These are phyloP conservation scores for Neostethus bicornis DNA, from an alignment of 2,797 vertebrate species.

Conservation along the genomic window DNA sequence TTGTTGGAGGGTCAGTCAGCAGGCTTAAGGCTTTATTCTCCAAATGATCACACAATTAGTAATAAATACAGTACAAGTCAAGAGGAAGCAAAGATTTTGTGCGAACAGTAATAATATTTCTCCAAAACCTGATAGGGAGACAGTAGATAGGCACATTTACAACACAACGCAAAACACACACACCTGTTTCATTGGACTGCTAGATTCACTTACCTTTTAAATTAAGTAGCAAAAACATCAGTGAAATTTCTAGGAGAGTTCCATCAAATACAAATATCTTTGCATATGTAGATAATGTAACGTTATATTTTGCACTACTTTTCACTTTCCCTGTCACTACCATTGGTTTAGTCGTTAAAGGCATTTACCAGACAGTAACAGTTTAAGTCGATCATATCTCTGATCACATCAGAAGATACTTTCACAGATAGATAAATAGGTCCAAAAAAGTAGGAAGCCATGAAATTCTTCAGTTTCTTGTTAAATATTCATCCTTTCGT, in stretches of 20 bases:
- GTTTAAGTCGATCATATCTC: conserved; percentile 43
- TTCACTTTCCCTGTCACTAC: not conserved
- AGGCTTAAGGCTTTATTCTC: conserved; percentile 78
- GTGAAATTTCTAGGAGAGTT: conserved; percentile 34
- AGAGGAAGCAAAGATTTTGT: conserved; percentile 57
- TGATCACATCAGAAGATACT: conserved; percentile 26
- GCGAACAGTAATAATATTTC: conserved; percentile 41
- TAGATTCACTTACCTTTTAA: conserved; percentile 6
- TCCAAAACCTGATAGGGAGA: conserved; percentile 46
- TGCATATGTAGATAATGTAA: conserved; percentile 24
- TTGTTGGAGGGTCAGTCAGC: conserved; percentile 73
- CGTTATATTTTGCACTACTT: conserved; percentile 8
- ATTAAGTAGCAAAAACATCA: conserved; percentile 24
- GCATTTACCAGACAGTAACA: conserved; percentile 44
- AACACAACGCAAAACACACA: conserved; percentile 22
- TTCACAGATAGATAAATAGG: conserved; percentile 60
- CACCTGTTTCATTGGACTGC: conserved; percentile 25
- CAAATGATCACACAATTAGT: conserved; percentile 63
- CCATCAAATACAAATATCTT: conserved; percentile 26
- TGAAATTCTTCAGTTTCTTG: conserved; percentile 16
- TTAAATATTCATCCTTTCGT: conserved; percentile 1
- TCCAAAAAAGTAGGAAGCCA: conserved; percentile 42
- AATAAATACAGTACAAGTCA: conserved; percentile 75
- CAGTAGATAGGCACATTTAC: conserved; percentile 62
- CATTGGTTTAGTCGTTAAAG: conserved; percentile 44